Conservation (phyloP, 2,797 vertebrate species). For the Coreius guichenoti region DNA sequence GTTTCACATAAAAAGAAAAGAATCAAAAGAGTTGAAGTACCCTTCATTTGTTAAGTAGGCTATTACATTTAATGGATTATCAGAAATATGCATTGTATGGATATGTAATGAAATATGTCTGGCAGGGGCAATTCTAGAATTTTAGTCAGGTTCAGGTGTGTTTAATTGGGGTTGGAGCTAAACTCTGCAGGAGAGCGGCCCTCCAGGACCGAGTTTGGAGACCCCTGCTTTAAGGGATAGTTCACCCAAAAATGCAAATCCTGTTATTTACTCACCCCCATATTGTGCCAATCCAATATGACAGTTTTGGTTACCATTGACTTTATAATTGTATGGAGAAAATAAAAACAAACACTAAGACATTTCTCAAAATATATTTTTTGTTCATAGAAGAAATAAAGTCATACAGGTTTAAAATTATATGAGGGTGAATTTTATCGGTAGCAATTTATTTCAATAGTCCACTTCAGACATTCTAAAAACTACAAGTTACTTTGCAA, state of each 20-base stretch:
- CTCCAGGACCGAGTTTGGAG: too few species aligned
- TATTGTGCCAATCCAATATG: background rate
- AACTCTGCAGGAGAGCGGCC: too few species aligned
- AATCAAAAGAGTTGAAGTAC: background rate
- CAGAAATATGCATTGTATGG: background rate
- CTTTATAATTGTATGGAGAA: background rate
- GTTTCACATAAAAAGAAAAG: background rate
- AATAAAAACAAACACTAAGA: background rate
- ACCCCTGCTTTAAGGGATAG: background rate
- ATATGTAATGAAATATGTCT: background rate
- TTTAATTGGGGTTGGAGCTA: too few species aligned
- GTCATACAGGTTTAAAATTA: background rate
- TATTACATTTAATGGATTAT: background rate
- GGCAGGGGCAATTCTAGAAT: background rate
- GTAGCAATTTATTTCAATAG: background rate
- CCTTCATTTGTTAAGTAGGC: background rate
- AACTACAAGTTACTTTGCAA: background rate
- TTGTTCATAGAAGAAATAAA: background rate
- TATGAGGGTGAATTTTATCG: background rate
- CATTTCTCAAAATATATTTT: background rate
- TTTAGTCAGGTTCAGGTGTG: too few species aligned
- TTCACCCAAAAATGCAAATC: background rate
- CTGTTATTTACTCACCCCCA: background rate
- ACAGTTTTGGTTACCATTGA: background rate
- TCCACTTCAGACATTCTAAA: background rate